Base-by-base conservation (phyloP, 1,140 invertebrate genomes). In the Neomicropteryx cornuta region DNA sequence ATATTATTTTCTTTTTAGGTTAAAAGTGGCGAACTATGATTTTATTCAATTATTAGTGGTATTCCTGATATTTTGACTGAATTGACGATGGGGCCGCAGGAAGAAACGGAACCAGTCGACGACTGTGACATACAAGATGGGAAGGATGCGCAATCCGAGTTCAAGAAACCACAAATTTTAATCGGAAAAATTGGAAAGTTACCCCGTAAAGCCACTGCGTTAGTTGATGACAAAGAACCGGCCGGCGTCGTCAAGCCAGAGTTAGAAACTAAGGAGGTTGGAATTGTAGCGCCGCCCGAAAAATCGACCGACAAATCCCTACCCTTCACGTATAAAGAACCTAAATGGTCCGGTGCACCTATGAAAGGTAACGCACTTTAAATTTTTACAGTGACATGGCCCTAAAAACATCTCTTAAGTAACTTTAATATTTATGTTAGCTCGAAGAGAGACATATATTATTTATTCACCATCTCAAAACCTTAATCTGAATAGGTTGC, bases 271-370 rank as follows among this genome's bases (percentile, higher is more conserved):
- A 30, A 35, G 28, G 14, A 24, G 10, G 24, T 23, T 2, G 6
- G 5, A 4, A 39, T 33, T 34, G 20, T 39, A 30, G 23, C 43
- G 3, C 32, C 45, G 14, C 28, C 42, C n/a, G 27, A 35, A 23
- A 27, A 38, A 13, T 29, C 43, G 18, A 46, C 41, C 30, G 38
- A 44, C 21, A 43, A 47, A 39, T 32, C 13, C 30, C 36, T 39
- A 14, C 44, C 44, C 21, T n/a, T 44, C 8, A 71, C 75, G 0
- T 84, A 86, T 48, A 70, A 64, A 52, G 77, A 80, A 50, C 83
- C 83, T 3, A 44, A 53, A 18, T 86, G 82, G 82, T 70, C 75
- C 28, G 73, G 72, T 2, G 43, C 64, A n/a, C 75, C 80, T 0
- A 42, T 55, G 11, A 32, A 48, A 2, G 39, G 52, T 10, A 61